A percentile compares a stretch with the other conserved stretches of the same genome.
Evolutionary conservation across 2,113 vertebrate genomes (phyloP).

Genomic region (Machaerirhynchus nigripectus): DNA sequence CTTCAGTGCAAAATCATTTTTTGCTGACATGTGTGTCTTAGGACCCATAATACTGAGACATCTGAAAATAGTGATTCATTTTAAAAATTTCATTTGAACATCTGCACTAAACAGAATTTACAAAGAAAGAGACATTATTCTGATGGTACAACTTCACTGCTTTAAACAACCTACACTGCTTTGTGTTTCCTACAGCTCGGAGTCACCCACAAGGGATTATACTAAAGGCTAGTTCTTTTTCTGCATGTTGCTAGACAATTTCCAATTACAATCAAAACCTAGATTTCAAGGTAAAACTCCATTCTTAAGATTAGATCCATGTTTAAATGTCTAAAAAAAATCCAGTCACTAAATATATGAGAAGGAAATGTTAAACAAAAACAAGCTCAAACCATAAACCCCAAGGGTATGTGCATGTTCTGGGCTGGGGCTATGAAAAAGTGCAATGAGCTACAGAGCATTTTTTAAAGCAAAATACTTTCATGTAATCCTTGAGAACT

Average conservation of each 20-base stretch:
- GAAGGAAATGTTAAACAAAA: neutral
- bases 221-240: neutral
- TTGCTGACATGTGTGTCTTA: slow-evolving; percentile 26
- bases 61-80: slow-evolving; percentile 42
- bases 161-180: neutral
- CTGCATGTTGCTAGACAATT: neutral
- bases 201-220: neutral
- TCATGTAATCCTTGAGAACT: neutral
- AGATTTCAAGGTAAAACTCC: neutral
- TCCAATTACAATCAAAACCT: neutral
- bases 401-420: neutral
- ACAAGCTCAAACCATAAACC: neutral
- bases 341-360: neutral
- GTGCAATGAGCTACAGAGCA: neutral
- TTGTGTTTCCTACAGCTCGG: neutral
- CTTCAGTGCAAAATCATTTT: slow-evolving; percentile 25
- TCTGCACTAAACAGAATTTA: slow-evolving; percentile 45
- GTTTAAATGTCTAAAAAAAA: neutral
- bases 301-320: neutral
- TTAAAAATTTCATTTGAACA: slow-evolving; percentile 34
- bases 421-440: neutral
- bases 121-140: neutral
- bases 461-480: slow-evolving; percentile 9
- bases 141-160: neutral
- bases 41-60: slow-evolving; percentile 27